These are phyloP conservation scores for Phorcus lineatus DNA, from an alignment of 2,888 invertebrate species.

Conservation along the genomic window DNA sequence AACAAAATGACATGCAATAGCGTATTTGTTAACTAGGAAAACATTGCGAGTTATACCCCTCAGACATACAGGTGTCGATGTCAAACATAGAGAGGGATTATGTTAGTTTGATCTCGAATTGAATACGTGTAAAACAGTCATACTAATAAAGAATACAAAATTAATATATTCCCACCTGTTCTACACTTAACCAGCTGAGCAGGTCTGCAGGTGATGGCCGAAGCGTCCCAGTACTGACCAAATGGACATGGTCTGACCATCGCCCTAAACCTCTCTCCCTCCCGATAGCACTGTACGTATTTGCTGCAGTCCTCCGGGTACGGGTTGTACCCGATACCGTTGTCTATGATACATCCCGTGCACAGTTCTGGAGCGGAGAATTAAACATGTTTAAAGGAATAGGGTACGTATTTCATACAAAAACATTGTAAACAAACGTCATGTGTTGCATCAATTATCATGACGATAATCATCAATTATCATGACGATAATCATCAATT, in stretches of 20 bases:
- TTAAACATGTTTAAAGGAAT: not conserved
- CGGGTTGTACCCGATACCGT: constrained; percentile 62
- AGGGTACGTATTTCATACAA: not conserved
- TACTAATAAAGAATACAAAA: too few species aligned
- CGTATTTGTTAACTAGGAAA: too few species aligned
- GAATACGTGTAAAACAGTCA: too few species aligned
- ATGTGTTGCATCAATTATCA: too few species aligned
- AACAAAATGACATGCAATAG: too few species aligned
- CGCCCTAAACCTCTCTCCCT: constrained; percentile 48
- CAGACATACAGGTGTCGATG: too few species aligned
- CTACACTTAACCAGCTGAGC: constrained; percentile 58
- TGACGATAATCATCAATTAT: too few species aligned
- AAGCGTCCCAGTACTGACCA: constrained; percentile 65
- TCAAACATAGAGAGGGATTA: too few species aligned
- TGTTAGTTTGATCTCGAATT: too few species aligned
- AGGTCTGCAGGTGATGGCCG: constrained; percentile 58
- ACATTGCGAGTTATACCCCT: too few species aligned
- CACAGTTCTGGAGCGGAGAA: constrained; percentile 51
- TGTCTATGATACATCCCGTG: constrained; percentile 57
- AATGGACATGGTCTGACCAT: constrained; percentile 58
- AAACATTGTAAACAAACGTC: too few species aligned
- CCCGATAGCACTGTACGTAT: constrained; percentile 61
- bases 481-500: too few species aligned
- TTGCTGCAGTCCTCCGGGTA: constrained; percentile 63
- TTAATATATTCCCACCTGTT: constrained; percentile 44